These are phyloP conservation scores for Geopemphigus sp. DNA, from an alignment of 1,140 invertebrate genomes.

Conservation along the genomic window DNA sequence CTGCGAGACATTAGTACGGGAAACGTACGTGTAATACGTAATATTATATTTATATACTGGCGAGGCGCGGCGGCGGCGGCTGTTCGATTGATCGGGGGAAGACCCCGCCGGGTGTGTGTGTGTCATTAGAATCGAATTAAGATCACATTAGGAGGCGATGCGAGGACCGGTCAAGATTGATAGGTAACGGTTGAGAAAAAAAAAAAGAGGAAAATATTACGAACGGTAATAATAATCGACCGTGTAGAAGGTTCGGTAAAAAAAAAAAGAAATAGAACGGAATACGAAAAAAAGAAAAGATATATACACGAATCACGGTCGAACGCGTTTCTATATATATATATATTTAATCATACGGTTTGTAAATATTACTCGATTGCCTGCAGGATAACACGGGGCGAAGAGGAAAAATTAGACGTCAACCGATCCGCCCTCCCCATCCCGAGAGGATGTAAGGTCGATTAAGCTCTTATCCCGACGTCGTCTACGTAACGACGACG, in stretches of 20 bases:
- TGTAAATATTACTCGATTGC: slow-evolving; percentile 48
- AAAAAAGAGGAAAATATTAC: slow-evolving; percentile 19
- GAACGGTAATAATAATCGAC: slow-evolving; percentile 48
- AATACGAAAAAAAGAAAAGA: slow-evolving; percentile 25
- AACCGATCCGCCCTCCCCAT: slow-evolving; percentile 5
- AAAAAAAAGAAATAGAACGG: slow-evolving; percentile 44
- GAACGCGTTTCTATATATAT: slow-evolving; percentile 9
- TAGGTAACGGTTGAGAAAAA: slow-evolving; percentile 41
- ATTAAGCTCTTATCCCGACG: slow-evolving; percentile 31
- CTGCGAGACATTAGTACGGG: slow-evolving; percentile 31
- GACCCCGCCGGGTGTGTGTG: slow-evolving; percentile 43
- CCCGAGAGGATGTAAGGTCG: slow-evolving; percentile 42
- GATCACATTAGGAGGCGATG: slow-evolving; percentile 49
- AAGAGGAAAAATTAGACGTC: slow-evolving; percentile 46
- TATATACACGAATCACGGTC: slow-evolving; percentile 26
- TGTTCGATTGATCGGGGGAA: slow-evolving; percentile 49
- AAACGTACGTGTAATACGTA: slow-evolving; percentile 3
- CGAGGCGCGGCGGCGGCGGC: neutral
- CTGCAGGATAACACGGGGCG: slow-evolving; percentile 30
- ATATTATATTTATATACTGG: neutral
- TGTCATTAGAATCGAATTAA: slow-evolving; percentile 50
- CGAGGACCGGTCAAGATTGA: slow-evolving; percentile 49
- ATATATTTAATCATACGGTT: slow-evolving; percentile 43
- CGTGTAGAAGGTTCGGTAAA: slow-evolving; percentile 18
- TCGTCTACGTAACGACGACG: neutral